Base-by-base conservation (phyloP, 2,797 vertebrate genomes). In the Helostoma temminkii region DNA sequence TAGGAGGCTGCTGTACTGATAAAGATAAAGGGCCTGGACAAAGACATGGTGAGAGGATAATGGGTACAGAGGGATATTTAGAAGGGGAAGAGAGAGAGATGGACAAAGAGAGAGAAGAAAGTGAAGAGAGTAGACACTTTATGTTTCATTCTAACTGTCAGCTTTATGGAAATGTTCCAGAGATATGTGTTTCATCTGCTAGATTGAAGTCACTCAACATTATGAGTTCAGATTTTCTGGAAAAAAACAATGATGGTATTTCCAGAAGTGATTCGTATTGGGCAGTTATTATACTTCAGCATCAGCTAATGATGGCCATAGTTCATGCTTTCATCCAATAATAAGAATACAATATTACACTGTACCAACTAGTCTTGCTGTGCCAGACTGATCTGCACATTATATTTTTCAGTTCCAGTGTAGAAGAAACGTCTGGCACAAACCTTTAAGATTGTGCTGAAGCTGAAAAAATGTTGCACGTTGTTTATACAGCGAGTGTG, bases 1-100 rank as follows among this genome's bases (percentile, higher is more conserved):
- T 91, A 87, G 88, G 91, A 88, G 76, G 84, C 71, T 71, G 74
- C 80, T 57, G 74, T 11, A 67, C 82, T 83, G 89, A 91, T 87
- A 83, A 85, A 90, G 89, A 92, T 83, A 82, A 84, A 88, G 80
- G 74, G 84, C 73, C n/a, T 9, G 54, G 76, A 77, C 75, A 73
- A 74, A 70, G 81, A 80, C 74, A 74, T 82, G 71, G 76, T 12
- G 54, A 57, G 62, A 25, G 6, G 59, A 39, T 81, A 78, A 86
- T 83, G 81, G 80, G 66, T 82, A 74, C 79, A 52, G 72, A 67
- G 54, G 78, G 80, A 78, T 86, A 84, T 77, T 77, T 88, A 81
- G 79, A 74, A 78, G 80, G 71, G 71, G 28, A 46, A 66, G 53
- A 71, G 50, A 82, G 56, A 58, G 57, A 55, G 9, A n/a, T 32